A percentile compares a stretch with the other conserved stretches of the same genome.
These are phyloP conservation scores for Boulengeromyrus knoepffleri DNA, from an alignment of 2,113 vertebrate species.

Conservation along the genomic window DNA sequence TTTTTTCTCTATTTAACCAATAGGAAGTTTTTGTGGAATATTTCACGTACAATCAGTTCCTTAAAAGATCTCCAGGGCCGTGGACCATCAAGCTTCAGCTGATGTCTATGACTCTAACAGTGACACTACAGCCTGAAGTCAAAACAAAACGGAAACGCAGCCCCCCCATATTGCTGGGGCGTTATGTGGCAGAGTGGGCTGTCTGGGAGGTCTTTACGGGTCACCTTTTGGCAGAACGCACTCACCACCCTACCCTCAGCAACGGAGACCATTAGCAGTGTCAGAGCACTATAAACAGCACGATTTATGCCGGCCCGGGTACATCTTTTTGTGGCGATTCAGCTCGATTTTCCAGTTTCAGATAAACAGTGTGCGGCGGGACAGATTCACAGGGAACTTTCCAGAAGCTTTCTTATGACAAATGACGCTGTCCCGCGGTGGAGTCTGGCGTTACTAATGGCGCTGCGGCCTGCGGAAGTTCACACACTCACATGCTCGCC, in stretches of 20 bases:
- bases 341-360: not conserved
- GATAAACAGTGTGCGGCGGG: not conserved
- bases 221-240: not conserved
- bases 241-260: not conserved
- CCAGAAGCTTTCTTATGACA: not conserved
- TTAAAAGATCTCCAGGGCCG: not conserved
- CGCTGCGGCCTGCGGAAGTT: not conserved
- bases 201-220: not conserved
- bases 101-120: not conserved
- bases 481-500: not conserved
- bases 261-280: not conserved
- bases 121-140: not conserved
- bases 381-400: not conserved
- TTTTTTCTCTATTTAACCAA: not conserved
- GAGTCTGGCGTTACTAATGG: not conserved
- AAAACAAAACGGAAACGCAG: not conserved
- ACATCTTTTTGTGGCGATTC: not conserved
- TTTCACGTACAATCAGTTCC: not conserved
- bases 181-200: not conserved
- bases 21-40: not conserved
- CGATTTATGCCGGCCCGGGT: not conserved
- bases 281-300: constrained; percentile 1
- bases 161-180: not conserved
- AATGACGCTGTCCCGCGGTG: not conserved
- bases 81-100: not conserved